phyloP scores from a whole-genome alignment of 1,140 invertebrate genomes.

The Ctenoplectra terminalis region DNA sequence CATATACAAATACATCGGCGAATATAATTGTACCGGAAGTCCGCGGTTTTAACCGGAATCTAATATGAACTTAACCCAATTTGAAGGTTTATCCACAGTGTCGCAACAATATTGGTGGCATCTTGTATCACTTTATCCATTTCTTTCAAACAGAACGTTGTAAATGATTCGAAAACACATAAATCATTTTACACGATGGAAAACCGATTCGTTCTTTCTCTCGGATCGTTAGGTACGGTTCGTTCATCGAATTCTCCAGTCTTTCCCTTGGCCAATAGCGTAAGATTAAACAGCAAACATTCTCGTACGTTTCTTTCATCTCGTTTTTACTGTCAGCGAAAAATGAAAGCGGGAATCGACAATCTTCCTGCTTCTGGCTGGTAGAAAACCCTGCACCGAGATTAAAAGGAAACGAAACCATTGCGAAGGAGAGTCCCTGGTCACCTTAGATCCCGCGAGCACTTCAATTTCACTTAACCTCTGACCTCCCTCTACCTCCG shows the following conservation, averaged over 20 bases:
- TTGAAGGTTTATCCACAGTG: no score
- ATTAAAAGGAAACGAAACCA: constrained; percentile 66
- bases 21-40: no score
- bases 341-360: constrained; percentile 38
- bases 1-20: no score
- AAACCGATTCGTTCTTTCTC: neutral
- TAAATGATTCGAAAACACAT: neutral
- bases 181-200: constrained; percentile 11
- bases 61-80: no score
- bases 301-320: neutral
- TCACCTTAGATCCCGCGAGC: constrained; percentile 49
- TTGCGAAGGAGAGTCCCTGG: constrained; percentile 49
- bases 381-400: constrained; percentile 14
- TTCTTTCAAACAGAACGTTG: no score
- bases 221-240: neutral
- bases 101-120: no score
- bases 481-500: constrained; percentile 26
- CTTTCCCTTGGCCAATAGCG: neutral
- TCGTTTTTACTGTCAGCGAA: constrained; percentile 1
- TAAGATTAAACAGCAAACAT: constrained; percentile 44
- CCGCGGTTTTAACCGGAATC: no score
- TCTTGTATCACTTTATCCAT: no score
- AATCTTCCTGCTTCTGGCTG: neutral
- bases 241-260: neutral
- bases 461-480: constrained; percentile 74